A percentile compares a stretch with the other conserved stretches of the same genome.
Evolutionary conservation across 1,140 invertebrate genomes (phyloP).

Genomic region (Drosophila kohkoa): DNA sequence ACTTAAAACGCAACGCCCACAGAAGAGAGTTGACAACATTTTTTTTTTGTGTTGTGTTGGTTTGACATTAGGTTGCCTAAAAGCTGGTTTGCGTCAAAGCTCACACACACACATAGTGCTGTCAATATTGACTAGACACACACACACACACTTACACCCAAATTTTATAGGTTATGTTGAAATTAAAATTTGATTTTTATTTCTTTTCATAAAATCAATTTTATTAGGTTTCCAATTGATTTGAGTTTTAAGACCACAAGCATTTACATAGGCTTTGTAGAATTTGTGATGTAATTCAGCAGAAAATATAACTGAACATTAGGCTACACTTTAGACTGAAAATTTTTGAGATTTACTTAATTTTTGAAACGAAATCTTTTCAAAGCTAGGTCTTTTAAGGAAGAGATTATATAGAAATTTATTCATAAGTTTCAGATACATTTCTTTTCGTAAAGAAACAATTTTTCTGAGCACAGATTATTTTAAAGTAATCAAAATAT

Average conservation of each 20-base stretch:
- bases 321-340: neutral
- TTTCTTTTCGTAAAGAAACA: too few species aligned
- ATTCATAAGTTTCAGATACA: too few species aligned
- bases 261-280: neutral
- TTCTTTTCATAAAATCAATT: constrained; percentile 38
- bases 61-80: constrained; percentile 44
- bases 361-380: neutral
- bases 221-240: constrained; percentile 46
- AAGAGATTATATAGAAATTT: too few species aligned
- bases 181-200: constrained; percentile 45
- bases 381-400: too few species aligned
- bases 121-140: constrained; percentile 14
- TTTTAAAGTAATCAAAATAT: too few species aligned
- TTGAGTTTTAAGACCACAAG: constrained; percentile 18
- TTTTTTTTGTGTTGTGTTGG: constrained; percentile 46
- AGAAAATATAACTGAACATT: neutral
- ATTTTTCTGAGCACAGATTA: too few species aligned
- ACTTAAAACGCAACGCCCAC: constrained; percentile 65
- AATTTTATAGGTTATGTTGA: constrained; percentile 11
- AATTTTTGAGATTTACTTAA: neutral
- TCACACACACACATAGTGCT: neutral
- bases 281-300: neutral
- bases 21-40: constrained; percentile 36
- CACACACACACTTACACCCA: neutral
- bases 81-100: constrained; percentile 29